Percentiles rank a stretch among this genome's conserved stretches.
Conservation (phyloP, 2,113 vertebrate genomes). For the Vidua macroura region DNA sequence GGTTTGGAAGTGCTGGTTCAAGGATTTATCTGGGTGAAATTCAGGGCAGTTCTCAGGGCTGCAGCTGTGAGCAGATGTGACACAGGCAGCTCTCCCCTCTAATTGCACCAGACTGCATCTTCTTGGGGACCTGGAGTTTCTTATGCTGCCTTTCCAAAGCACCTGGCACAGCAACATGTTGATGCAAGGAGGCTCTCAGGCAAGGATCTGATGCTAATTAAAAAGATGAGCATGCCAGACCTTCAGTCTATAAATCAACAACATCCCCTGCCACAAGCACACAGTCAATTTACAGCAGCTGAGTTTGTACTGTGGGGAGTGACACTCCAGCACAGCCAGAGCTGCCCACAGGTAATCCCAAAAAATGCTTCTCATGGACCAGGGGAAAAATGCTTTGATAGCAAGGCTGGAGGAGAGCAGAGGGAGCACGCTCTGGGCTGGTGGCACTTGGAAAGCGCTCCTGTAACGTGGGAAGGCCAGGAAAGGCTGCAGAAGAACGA, state of each 20-base stretch:
- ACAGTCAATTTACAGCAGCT: background rate
- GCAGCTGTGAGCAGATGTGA: background rate
- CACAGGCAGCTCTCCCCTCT: background rate
- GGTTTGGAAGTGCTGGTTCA: background rate
- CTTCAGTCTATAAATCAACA: background rate
- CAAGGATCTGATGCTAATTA: background rate
- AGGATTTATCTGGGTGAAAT: background rate
- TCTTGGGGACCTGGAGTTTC: background rate
- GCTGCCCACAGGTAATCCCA: background rate
- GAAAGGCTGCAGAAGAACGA: background rate
- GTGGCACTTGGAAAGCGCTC: background rate
- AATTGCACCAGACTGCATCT: background rate
- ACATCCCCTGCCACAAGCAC: background rate
- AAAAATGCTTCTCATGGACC: fast-evolving
- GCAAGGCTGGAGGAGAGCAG: background rate
- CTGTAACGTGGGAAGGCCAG: background rate
- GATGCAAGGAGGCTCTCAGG: slow-evolving; percentile 1
- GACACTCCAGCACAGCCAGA: background rate
- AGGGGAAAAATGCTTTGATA: background rate
- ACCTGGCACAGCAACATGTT: background rate
- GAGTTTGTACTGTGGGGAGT: background rate
- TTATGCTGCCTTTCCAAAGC: background rate
- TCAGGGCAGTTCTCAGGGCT: background rate
- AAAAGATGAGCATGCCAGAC: background rate
- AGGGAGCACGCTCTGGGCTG: background rate